Evolutionary conservation across 2,888 invertebrate species (phyloP).

Genomic region (Anagyrus pseudococci): DNA sequence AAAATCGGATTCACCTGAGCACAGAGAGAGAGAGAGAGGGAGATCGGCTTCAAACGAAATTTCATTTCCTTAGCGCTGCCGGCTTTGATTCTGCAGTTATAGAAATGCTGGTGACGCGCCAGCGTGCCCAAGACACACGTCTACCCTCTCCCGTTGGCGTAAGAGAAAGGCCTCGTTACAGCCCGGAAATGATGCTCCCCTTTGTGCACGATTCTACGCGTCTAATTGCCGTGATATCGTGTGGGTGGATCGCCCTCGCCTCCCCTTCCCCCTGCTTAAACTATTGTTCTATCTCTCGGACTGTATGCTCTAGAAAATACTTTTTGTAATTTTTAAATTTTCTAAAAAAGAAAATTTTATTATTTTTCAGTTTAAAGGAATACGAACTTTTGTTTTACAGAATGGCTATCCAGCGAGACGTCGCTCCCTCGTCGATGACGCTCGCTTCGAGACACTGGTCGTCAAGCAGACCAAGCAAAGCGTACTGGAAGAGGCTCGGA

Average conservation of each 20-base stretch:
- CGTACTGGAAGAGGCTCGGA: constrained; percentile 89
- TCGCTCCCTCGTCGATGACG: constrained; percentile 96
- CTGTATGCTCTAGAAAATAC: too few species aligned
- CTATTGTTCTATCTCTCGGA: too few species aligned
- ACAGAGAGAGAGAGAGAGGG: too few species aligned
- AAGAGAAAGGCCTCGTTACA: constrained; percentile 31
- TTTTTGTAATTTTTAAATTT: too few species aligned
- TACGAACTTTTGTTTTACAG: constrained; percentile 67
- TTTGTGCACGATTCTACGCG: constrained; percentile 13
- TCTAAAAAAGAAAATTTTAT: too few species aligned
- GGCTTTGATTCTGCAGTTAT: not conserved
- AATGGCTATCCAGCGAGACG: constrained; percentile 96
- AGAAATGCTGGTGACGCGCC: not conserved
- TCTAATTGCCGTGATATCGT: constrained; percentile 27
- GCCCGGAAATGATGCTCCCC: constrained; percentile 22
- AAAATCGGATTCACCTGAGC: not conserved
- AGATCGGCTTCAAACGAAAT: not conserved
- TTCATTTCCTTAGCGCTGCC: not conserved
- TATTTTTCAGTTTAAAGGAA: too few species aligned
- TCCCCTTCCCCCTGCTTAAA: too few species aligned
- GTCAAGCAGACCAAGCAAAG: constrained; percentile 95
- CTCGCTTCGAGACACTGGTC: constrained; percentile 94
- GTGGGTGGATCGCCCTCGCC: not conserved
- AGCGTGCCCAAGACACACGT: too few species aligned
- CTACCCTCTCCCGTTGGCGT: constrained; percentile 41